phyloP scores from a whole-genome alignment of 2,113 vertebrate genomes.

The Psilopsiagon aymara region DNA sequence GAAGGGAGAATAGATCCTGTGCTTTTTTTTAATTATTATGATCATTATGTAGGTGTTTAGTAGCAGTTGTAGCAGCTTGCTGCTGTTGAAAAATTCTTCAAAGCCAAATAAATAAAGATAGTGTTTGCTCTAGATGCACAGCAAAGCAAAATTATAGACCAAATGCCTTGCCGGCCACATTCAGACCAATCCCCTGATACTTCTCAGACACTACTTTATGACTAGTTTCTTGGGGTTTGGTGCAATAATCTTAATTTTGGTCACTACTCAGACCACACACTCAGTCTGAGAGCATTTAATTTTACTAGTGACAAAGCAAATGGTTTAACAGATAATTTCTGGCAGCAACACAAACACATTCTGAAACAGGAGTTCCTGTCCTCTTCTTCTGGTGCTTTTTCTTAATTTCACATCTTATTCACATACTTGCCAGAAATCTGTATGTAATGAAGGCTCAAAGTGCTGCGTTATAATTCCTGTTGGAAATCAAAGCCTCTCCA shows the following conservation, averaged over 20 bases:
- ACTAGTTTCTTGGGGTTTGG: background rate
- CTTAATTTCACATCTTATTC: background rate
- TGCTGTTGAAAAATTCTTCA: background rate
- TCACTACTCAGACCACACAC: background rate
- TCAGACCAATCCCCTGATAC: fast-evolving
- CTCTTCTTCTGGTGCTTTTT: background rate
- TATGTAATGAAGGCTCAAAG: background rate
- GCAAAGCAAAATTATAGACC: constrained; percentile 9
- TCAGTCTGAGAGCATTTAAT: background rate
- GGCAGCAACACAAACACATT: background rate
- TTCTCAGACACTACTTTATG: background rate
- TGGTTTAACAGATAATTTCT: background rate
- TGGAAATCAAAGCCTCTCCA: background rate
- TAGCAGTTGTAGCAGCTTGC: background rate
- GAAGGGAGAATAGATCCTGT: background rate
- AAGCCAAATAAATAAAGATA: background rate
- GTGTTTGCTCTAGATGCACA: background rate
- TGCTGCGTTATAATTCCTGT: background rate
- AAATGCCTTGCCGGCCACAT: background rate
- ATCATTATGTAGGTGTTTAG: background rate
- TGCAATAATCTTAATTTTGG: background rate
- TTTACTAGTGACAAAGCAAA: background rate
- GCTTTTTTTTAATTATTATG: background rate
- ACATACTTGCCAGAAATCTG: background rate
- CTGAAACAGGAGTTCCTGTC: background rate